Conservation (phyloP, 2,888 invertebrate genomes). For the Drosophila prostipennis region DNA sequence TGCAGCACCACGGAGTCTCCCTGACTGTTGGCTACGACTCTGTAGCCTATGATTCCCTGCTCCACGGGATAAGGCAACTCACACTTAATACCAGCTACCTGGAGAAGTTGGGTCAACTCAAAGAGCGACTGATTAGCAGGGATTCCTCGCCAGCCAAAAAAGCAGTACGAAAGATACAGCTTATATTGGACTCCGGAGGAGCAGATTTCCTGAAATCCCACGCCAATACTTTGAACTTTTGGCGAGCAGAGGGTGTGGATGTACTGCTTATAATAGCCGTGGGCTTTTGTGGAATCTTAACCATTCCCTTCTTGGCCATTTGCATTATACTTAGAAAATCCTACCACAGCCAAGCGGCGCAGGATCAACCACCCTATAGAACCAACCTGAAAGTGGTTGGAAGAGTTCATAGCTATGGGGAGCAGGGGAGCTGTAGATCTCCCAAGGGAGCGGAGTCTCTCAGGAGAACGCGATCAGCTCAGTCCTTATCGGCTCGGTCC, state of each 20-base stretch:
- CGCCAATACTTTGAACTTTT: conserved; percentile 80
- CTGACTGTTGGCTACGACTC: conserved; percentile 81
- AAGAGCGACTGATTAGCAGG: conserved; percentile 60
- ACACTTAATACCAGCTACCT: conserved; percentile 79
- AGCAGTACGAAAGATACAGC: conserved; percentile 81
- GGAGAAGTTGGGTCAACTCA: conserved; percentile 55
- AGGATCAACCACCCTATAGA: conserved; percentile 50
- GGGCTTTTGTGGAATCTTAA: conserved; percentile 79
- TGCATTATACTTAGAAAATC: conserved; percentile 81
- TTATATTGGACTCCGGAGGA: conserved; percentile 80
- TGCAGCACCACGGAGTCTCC: conserved; percentile 83
- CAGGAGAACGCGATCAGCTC: conserved; percentile 63
- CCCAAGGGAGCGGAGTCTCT: conserved; percentile 49
- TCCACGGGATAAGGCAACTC: conserved; percentile 82
- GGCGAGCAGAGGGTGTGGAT: conserved; percentile 81
- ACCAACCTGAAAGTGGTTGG: conserved; percentile 53
- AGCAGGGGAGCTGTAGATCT: conserved; percentile 43
- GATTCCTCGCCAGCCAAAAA: conserved; percentile 70
- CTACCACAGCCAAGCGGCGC: conserved; percentile 68
- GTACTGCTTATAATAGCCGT: conserved; percentile 80
- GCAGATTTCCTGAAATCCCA: conserved; percentile 81
- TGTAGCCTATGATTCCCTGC: conserved; percentile 83
- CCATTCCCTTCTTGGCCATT: conserved; percentile 81
- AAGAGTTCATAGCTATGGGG: conserved; percentile 59
- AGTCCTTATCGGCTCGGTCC: conserved; percentile 60